Conservation (phyloP, 2,888 invertebrate genomes). For the Mesoligia furuncula region DNA sequence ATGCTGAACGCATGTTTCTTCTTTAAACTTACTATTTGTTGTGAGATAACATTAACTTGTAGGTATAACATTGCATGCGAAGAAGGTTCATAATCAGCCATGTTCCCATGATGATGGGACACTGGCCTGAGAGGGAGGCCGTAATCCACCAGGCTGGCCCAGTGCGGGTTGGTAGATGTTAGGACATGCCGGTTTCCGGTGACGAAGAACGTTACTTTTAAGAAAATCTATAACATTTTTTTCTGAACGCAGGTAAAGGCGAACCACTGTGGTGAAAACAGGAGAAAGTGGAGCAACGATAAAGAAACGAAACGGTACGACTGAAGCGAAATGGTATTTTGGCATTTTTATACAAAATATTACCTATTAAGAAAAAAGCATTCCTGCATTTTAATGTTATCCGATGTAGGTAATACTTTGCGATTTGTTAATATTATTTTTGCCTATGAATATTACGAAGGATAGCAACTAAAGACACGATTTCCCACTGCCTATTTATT, state of each 20-base stretch:
- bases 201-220: constrained; percentile 34
- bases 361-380: constrained; percentile 68
- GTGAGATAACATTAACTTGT: constrained; percentile 86
- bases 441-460: constrained; percentile 29
- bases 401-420: constrained; percentile 44
- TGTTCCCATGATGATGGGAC: not conserved
- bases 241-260: constrained; percentile 78
- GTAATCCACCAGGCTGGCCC: not conserved
- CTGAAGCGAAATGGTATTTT: constrained; percentile 61
- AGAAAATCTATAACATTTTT: constrained; percentile 43
- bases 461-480: constrained; percentile 39
- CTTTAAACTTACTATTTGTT: constrained; percentile 87
- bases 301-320: constrained; percentile 51
- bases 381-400: constrained; percentile 70
- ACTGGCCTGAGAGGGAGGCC: not conserved
- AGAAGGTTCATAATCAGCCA: constrained; percentile 5
- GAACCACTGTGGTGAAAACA: constrained; percentile 77
- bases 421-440: constrained; percentile 48
- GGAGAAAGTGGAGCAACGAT: constrained; percentile 33
- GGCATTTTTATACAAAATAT: constrained; percentile 60
- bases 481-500: constrained; percentile 50
- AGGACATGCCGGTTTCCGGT: not conserved
- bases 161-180: not conserved
- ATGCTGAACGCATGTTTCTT: constrained; percentile 77
- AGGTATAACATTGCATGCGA: constrained; percentile 66